A percentile compares a stretch with the other conserved stretches of the same genome.
Evolutionary conservation across 2,113 vertebrate genomes (phyloP).

Genomic region (Pavo muticus): DNA sequence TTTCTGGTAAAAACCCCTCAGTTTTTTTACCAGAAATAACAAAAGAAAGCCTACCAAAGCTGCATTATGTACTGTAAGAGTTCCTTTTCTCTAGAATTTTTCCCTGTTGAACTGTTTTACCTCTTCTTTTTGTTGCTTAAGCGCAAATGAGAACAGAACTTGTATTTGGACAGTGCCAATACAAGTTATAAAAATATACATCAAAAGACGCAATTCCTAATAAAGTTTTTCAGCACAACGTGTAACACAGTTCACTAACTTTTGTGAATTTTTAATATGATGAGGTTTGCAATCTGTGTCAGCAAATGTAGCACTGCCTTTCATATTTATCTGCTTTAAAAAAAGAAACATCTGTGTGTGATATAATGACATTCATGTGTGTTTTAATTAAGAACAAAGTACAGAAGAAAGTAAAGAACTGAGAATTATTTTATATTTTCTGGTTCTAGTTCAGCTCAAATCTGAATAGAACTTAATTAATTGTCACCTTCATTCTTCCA

Average conservation of each 20-base stretch:
- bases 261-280: slow-evolving; percentile 46
- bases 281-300: background rate
- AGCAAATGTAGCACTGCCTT: background rate
- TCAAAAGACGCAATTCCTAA: background rate
- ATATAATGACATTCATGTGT: background rate
- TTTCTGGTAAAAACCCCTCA: background rate
- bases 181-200: background rate
- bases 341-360: background rate
- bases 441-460: background rate
- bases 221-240: background rate
- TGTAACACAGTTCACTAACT: slow-evolving; percentile 17
- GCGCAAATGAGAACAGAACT: background rate
- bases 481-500: background rate
- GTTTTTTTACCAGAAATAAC: background rate
- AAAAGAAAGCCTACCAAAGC: background rate
- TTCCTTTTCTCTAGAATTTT: background rate
- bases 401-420: background rate
- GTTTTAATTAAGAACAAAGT: background rate
- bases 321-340: background rate
- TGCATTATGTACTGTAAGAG: background rate
- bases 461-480: background rate
- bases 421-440: background rate
- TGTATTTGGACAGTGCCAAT: slow-evolving; percentile 3
- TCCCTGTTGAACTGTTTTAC: background rate
- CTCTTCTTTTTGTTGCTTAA: background rate